phyloP scores from a whole-genome alignment of 2,113 vertebrate genomes.

The Tragulus kanchil region DNA sequence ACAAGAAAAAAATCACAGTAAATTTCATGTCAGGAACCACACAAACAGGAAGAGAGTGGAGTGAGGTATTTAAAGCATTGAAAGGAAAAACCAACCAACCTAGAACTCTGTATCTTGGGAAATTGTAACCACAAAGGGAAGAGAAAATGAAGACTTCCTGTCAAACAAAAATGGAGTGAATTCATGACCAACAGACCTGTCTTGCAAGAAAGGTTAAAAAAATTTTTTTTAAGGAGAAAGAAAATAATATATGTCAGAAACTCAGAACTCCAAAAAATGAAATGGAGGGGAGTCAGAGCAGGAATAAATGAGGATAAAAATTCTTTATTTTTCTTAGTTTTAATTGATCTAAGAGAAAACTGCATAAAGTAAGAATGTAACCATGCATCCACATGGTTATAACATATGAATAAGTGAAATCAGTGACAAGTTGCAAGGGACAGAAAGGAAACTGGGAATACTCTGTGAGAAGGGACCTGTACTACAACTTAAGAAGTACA shows the following conservation, averaged over 20 bases:
- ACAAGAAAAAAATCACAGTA: constrained; percentile 6
- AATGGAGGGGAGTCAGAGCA: background rate
- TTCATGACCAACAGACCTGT: background rate
- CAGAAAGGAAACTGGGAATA: background rate
- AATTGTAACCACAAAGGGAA: background rate
- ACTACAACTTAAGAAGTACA: background rate
- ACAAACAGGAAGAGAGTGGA: background rate
- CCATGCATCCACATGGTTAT: background rate
- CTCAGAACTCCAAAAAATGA: background rate
- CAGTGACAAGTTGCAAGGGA: background rate
- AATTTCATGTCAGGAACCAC: background rate
- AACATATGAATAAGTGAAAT: background rate
- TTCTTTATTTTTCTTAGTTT: background rate
- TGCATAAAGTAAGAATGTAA: background rate
- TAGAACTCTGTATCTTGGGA: background rate
- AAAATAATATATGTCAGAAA: background rate
- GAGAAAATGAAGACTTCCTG: background rate
- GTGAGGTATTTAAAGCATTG: background rate
- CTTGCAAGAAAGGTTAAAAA: background rate
- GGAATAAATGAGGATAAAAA: constrained; percentile 9
- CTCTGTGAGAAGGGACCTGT: background rate
- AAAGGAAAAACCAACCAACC: background rate
- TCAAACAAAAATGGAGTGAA: constrained; percentile 6
- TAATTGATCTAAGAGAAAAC: constrained; percentile 25
- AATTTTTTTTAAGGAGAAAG: background rate